A percentile compares a stretch with the other conserved stretches of the same genome.
Evolutionary conservation across 2,888 invertebrate genomes (phyloP).

Genomic region (Sarcophaga subvicina): DNA sequence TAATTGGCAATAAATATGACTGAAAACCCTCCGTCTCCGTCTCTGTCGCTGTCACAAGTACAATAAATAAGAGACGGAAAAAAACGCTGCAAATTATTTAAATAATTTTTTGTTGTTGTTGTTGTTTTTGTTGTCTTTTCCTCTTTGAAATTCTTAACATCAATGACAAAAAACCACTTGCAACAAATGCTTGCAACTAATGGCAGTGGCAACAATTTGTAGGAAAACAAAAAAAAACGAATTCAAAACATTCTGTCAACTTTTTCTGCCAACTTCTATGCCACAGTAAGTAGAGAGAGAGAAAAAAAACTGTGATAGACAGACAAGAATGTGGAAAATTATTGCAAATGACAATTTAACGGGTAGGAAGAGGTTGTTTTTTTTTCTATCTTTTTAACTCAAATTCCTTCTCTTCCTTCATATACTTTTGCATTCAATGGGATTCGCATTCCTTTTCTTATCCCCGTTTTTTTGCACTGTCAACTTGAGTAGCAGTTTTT

Average conservation of each 20-base stretch:
- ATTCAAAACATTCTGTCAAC: neutral
- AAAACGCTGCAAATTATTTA: slow-evolving; percentile 14
- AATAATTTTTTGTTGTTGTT: neutral
- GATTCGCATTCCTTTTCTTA: neutral
- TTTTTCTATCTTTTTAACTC: neutral
- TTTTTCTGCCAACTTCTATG: slow-evolving; percentile 6
- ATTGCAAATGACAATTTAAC: slow-evolving; percentile 61
- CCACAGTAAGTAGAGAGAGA: neutral
- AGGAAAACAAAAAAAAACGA: neutral
- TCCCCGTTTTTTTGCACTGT: neutral
- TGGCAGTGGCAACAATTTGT: neutral
- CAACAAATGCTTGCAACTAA: neutral
- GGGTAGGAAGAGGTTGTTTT: neutral
- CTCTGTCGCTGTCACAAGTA: no score
- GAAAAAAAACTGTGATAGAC: slow-evolving; percentile 50
- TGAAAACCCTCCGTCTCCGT: neutral
- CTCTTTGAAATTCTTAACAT: neutral
- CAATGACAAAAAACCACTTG: neutral
- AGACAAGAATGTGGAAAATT: slow-evolving; percentile 56
- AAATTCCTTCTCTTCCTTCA: neutral
- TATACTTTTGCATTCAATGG: neutral
- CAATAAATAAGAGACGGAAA: neutral
- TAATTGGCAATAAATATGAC: slow-evolving; percentile 34
- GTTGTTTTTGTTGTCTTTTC: no score
- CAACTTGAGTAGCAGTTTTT: neutral